Conservation (phyloP, 2,113 vertebrate species). For the Neodon shergylaensis region DNA sequence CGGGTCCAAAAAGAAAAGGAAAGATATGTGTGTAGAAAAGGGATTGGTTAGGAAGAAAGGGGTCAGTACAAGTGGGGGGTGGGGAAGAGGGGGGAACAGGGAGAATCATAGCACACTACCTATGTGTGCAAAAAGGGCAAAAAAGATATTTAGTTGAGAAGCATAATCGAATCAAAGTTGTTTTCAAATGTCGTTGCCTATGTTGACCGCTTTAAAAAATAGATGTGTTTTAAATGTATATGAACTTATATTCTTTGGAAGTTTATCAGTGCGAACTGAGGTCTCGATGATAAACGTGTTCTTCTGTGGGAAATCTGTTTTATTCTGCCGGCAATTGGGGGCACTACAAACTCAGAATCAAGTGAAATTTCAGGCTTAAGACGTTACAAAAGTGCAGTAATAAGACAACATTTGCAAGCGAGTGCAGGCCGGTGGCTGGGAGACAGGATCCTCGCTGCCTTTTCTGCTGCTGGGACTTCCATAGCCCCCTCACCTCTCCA, state of each 20-base stretch:
- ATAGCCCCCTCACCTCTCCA: not conserved
- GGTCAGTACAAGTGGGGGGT: not conserved
- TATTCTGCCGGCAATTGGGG: not conserved
- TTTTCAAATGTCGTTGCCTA: not conserved
- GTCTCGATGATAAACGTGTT: not conserved
- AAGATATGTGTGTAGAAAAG: not conserved
- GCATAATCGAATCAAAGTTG: not conserved
- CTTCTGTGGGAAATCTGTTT: not conserved
- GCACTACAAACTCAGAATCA: not conserved
- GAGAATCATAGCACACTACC: not conserved
- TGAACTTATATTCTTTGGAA: conserved; percentile 41
- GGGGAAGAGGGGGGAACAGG: not conserved
- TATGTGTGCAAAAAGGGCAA: not conserved
- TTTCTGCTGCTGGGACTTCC: not conserved
- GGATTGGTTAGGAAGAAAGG: no score
- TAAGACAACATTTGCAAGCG: not conserved
- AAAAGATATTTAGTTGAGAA: not conserved
- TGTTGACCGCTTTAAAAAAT: not conserved
- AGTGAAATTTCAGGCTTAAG: conserved; percentile 22
- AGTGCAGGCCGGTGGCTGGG: not conserved
- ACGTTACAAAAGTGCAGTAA: not conserved
- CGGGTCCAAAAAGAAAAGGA: not conserved
- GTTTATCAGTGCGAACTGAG: not conserved
- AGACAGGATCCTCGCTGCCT: not conserved
- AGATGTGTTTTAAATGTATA: not conserved